Evolutionary conservation across 2,888 invertebrate species (phyloP).

Genomic region (Spicauda simplicius): DNA sequence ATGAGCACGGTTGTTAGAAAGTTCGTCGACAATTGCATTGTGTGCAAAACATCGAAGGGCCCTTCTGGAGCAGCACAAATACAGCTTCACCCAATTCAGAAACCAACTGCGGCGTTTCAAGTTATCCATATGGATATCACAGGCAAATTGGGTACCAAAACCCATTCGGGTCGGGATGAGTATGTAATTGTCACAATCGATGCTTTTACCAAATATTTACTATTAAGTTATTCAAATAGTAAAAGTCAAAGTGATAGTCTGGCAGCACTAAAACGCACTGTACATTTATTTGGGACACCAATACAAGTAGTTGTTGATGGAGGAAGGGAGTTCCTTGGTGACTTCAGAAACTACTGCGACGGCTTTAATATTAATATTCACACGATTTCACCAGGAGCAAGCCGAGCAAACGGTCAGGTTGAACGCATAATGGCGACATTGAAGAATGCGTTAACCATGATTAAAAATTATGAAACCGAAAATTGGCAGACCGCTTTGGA

Average conservation of each 20-base stretch:
- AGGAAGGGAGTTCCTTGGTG: constrained; percentile 11
- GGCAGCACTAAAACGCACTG: too few species aligned
- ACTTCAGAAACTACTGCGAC: constrained; percentile 8
- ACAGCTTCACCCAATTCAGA: constrained; percentile 39
- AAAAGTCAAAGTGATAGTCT: constrained; percentile 28
- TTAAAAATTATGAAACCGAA: constrained; percentile 45
- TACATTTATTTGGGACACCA: constrained; percentile 38
- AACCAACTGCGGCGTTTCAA: constrained; percentile 19
- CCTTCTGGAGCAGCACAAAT: constrained; percentile 41
- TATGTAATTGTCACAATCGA: constrained; percentile 45
- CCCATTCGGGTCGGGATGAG: constrained; percentile 4
- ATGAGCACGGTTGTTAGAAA: constrained; percentile 27
- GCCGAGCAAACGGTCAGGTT: constrained; percentile 13
- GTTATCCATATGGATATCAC: constrained; percentile 39
- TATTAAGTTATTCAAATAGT: constrained; percentile 36
- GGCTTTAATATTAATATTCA: background rate
- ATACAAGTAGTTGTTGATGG: constrained; percentile 9
- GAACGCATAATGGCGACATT: constrained; percentile 35
- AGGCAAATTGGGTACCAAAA: constrained; percentile 39
- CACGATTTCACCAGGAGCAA: constrained; percentile 3
- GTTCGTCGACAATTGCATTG: constrained; percentile 37
- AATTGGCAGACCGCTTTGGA: too few species aligned
- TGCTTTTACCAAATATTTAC: constrained; percentile 39
- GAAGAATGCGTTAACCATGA: constrained; percentile 43
- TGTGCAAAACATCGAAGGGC: constrained; percentile 41